phyloP scores from a whole-genome alignment of 1,140 invertebrate genomes.

The Himalopsyche phryganea region DNA sequence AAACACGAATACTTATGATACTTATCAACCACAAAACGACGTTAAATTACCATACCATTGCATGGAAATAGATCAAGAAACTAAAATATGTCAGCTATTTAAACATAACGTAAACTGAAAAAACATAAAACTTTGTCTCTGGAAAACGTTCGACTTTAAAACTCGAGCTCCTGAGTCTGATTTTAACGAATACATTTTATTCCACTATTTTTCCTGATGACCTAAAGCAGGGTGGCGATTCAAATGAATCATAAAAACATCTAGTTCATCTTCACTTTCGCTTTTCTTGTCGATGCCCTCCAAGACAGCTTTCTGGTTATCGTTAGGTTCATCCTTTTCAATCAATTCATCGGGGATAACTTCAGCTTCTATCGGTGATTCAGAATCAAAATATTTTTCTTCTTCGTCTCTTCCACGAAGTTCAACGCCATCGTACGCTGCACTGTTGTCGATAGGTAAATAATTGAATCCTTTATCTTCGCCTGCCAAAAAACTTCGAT shows the following conservation, averaged over 20 bases:
- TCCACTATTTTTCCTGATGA: slow-evolving; percentile 5
- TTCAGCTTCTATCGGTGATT: slow-evolving; percentile 43
- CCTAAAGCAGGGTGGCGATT: slow-evolving; percentile 46
- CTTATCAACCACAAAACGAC: too few species aligned
- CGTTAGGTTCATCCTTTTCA: slow-evolving; percentile 17
- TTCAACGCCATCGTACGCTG: slow-evolving; percentile 73
- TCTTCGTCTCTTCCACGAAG: slow-evolving; percentile 72
- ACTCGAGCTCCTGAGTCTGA: too few species aligned
- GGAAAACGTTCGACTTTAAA: too few species aligned
- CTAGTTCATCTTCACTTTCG: slow-evolving; percentile 64
- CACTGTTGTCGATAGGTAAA: slow-evolving; percentile 69
- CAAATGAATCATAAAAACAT: slow-evolving; percentile 68
- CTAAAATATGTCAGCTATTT: too few species aligned
- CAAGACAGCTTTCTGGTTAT: slow-evolving; percentile 30
- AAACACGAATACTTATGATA: too few species aligned
- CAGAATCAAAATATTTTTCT: slow-evolving; percentile 85
- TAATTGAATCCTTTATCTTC: slow-evolving; percentile 85
- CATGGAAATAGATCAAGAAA: too few species aligned
- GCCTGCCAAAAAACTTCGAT: slow-evolving; percentile 80
- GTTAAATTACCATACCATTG: too few species aligned
- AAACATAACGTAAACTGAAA: too few species aligned
- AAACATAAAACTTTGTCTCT: too few species aligned
- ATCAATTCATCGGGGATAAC: slow-evolving; percentile 51
- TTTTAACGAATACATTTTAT: too few species aligned
- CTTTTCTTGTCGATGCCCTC: slow-evolving; percentile 34